Percentiles rank a stretch among this genome's conserved stretches.
Evolutionary conservation across 2,888 invertebrate genomes (phyloP).

Genomic region (Aleiodes testaceus): DNA sequence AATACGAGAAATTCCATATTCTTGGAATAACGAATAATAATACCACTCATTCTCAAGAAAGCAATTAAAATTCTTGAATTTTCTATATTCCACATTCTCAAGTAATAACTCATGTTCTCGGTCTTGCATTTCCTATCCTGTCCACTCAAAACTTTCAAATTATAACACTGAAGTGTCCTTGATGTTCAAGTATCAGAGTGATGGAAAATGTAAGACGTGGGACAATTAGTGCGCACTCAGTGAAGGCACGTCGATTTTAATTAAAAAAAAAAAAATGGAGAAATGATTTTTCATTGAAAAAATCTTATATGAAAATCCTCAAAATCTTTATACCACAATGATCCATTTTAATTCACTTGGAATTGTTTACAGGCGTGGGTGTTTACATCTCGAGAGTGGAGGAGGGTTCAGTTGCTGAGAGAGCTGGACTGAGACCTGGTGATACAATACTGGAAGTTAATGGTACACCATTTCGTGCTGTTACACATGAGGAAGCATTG

Average conservation of each 20-base stretch:
- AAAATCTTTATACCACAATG: too few relatives aligned
- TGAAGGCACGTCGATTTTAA: constrained; percentile 3
- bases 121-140: constrained; percentile 13
- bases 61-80: constrained; percentile 3
- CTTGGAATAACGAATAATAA: too few relatives aligned
- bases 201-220: constrained; percentile 28
- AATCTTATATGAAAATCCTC: too few relatives aligned
- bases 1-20: too few relatives aligned
- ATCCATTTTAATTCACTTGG: constrained; percentile 22
- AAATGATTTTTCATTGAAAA: too few relatives aligned
- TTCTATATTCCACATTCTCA: constrained; percentile 18
- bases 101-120: constrained; percentile 21
- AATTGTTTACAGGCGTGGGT: constrained; percentile 82
- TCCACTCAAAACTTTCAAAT: constrained; percentile 7
- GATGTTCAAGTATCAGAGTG: constrained; percentile 9
- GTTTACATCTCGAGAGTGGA: constrained; percentile 94
- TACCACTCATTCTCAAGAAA: constrained; percentile 6
- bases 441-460: constrained; percentile 97
- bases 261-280: too few relatives aligned
- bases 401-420: constrained; percentile 91
- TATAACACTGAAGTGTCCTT: constrained; percentile 15
- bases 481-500: constrained; percentile 93
- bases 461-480: constrained; percentile 93
- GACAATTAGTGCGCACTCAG: constrained; percentile 35
- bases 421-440: constrained; percentile 90